Evolutionary conservation across 2,888 invertebrate genomes (phyloP).

Genomic region (Serrognathus titanus): DNA sequence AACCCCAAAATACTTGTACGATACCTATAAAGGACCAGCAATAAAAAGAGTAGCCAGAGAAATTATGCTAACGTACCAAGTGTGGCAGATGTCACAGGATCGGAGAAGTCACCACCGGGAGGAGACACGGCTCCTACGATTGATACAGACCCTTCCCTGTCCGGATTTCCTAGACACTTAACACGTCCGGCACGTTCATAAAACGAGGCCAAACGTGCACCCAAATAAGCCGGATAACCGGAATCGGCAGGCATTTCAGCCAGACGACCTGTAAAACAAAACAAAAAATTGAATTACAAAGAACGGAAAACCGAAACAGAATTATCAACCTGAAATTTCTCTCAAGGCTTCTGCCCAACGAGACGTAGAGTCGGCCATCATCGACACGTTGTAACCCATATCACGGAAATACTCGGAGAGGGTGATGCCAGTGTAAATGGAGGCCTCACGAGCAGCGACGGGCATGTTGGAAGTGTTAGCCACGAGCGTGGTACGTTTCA

Average conservation of each 20-base stretch:
- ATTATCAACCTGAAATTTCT: conserved; percentile 83
- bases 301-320: not conserved
- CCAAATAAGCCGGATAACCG: conserved; percentile 98
- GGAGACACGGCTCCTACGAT: conserved; percentile 99
- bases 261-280: conserved; percentile 63
- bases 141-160: conserved; percentile 97
- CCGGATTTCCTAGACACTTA: conserved; percentile 95
- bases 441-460: conserved; percentile 99
- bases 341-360: conserved; percentile 99
- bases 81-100: conserved; percentile 99
- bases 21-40: conserved; percentile 60
- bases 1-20: conserved; percentile 99
- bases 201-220: conserved; percentile 97
- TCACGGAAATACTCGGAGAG: conserved; percentile 99
- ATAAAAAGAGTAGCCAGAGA: not conserved
- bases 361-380: conserved; percentile 99
- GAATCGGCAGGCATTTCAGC: conserved; percentile 99
- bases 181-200: conserved; percentile 99
- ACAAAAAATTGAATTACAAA: conserved; percentile 1
- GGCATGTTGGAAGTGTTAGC: conserved; percentile 99
- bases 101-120: conserved; percentile 99
- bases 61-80: conserved; percentile 49
- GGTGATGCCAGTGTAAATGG: conserved; percentile 99
- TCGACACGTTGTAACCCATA: conserved; percentile 99
- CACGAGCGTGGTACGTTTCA: conserved; percentile 98